These are phyloP conservation scores for Coenonympha arcania DNA, from an alignment of 2,888 invertebrate genomes.

Conservation along the genomic window DNA sequence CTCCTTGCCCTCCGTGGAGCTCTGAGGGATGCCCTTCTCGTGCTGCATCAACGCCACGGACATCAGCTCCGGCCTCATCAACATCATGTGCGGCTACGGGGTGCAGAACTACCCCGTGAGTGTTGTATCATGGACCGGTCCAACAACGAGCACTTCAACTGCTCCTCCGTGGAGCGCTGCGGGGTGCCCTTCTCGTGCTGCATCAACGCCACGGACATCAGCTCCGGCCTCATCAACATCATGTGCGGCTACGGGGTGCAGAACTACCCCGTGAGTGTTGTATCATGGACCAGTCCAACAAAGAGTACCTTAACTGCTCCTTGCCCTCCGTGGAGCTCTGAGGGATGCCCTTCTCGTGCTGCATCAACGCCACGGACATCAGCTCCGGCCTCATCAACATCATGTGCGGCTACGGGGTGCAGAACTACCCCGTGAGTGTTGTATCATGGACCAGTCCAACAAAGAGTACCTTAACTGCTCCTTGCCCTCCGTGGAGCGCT, in stretches of 20 bases:
- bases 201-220: conserved; percentile 90
- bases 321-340: conserved; percentile 93
- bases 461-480: conserved; percentile 97
- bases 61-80: conserved; percentile 89
- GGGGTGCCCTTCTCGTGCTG: conserved; percentile 98
- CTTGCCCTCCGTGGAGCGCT: conserved; percentile 90
- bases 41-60: conserved; percentile 94
- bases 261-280: conserved; percentile 79
- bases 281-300: conserved; percentile 93
- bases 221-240: conserved; percentile 88
- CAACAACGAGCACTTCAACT: conserved; percentile 96
- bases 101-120: conserved; percentile 87
- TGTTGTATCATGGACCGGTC: conserved; percentile 86
- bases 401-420: conserved; percentile 94
- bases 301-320: conserved; percentile 96
- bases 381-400: conserved; percentile 89
- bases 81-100: conserved; percentile 93
- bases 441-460: conserved; percentile 91
- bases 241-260: conserved; percentile 95
- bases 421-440: conserved; percentile 81
- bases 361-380: conserved; percentile 91
- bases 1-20: conserved; percentile 90
- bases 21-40: conserved; percentile 97
- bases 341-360: conserved; percentile 97
- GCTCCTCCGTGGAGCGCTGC: conserved; percentile 91